Evolutionary conservation across 2,888 invertebrate species (phyloP), one percentile per base, ranked within the genome.

Genomic region (Hololepta plana): DNA sequence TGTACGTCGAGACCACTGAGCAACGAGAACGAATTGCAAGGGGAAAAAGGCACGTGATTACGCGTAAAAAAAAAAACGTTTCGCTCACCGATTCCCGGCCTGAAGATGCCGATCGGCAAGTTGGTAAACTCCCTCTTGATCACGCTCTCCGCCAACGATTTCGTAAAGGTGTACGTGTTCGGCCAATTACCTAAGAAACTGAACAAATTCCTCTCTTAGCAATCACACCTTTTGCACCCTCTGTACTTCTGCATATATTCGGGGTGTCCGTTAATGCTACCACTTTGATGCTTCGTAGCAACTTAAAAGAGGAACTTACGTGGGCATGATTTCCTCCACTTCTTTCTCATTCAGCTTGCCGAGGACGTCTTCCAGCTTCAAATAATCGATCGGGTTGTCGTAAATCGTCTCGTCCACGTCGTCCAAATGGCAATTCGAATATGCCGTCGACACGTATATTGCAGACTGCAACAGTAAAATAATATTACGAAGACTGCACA

Each of bases 151-250:
- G 81, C 81, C 26, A 87, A 45, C 1, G 82, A 79, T 57, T 88
- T 88, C 2, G 85, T 84, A 46, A 74, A 81, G 0, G 81, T 77
- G 55, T 88, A 88, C 0, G 84, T 84, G 47, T 87, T 87, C 0
- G 85, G 85, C 62, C 80, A 76, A 1, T 60, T 46, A 10, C 64
- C 66, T 11, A 69, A 43, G n/a, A 68, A 53, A 17, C 69, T 70
- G 48, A 12, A 58, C 55, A 19, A n/a, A n/a, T n/a, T n/a, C n/a
- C n/a, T n/a, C n/a, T n/a, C n/a, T n/a, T n/a, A n/a, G n/a, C n/a
- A n/a, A n/a, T n/a, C n/a, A n/a, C n/a, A n/a, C n/a, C n/a, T n/a
- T n/a, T n/a, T n/a, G n/a, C n/a, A n/a, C n/a, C n/a, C n/a, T n/a
- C n/a, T n/a, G n/a, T n/a, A n/a, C n/a, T n/a, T n/a, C n/a, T n/a